Conservation (phyloP, 2,113 vertebrate genomes). For the Paramisgurnus dabryanus region DNA sequence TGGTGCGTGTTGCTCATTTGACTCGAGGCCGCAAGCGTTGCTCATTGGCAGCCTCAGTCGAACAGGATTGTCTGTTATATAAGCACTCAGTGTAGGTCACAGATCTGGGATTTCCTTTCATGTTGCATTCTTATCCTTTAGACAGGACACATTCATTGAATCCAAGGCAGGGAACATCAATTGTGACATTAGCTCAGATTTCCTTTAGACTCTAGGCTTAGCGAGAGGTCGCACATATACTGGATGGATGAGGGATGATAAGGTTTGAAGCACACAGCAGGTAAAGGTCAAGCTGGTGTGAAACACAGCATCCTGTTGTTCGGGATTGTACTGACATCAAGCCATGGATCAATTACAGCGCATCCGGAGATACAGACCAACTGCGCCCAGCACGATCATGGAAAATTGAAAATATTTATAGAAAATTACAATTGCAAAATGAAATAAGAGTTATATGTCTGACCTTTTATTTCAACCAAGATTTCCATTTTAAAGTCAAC, state of each 20-base stretch:
- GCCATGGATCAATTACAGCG: constrained; percentile 12
- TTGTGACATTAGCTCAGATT: constrained; percentile 7
- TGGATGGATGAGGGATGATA: background rate
- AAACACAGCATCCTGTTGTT: constrained; percentile 1
- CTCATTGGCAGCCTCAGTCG: background rate
- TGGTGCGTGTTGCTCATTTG: constrained; percentile 4
- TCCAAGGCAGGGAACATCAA: background rate
- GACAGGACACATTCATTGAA: background rate
- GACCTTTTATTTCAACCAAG: too few species aligned
- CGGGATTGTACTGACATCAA: background rate
- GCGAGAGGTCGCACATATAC: background rate
- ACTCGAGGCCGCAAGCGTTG: background rate
- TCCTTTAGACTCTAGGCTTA: background rate
- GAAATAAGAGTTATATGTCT: too few species aligned
- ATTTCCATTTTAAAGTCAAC: too few species aligned
- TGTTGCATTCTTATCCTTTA: background rate
- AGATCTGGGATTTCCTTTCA: constrained; percentile 6
- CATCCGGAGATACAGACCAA: background rate
- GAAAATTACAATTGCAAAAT: too few species aligned
- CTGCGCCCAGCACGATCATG: too few species aligned
- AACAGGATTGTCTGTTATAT: background rate
- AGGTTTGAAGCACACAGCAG: constrained; percentile 4
- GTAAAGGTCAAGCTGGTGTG: constrained; percentile 41
- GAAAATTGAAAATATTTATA: too few species aligned
- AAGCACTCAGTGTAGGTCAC: constrained; percentile 5